These are phyloP conservation scores for Oscheius onirici DNA, from an alignment of 2,888 invertebrate species.

Conservation along the genomic window DNA sequence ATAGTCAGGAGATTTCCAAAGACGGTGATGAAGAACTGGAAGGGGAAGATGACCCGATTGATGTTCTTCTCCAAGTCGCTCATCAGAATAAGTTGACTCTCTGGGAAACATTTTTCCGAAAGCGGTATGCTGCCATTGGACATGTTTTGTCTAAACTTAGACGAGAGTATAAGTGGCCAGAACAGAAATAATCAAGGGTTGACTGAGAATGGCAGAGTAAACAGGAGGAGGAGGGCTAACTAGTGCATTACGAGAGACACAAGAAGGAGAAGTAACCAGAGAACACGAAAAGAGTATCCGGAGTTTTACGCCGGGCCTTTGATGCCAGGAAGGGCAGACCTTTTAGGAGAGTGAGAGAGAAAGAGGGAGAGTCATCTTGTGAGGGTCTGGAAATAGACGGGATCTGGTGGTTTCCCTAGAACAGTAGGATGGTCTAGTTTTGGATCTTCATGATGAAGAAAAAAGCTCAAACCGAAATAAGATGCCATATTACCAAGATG, in stretches of 20 bases:
- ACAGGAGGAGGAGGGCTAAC: background rate
- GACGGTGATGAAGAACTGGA: slow-evolving; percentile 64
- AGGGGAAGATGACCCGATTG: slow-evolving; percentile 63
- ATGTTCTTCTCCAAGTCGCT: slow-evolving; percentile 50
- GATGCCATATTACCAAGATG: too few species aligned
- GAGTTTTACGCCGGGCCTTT: background rate
- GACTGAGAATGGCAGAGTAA: background rate
- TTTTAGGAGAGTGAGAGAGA: background rate
- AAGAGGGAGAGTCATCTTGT: too few species aligned
- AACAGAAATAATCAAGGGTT: too few species aligned
- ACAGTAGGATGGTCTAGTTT: too few species aligned
- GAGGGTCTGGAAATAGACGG: too few species aligned
- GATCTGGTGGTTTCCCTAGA: too few species aligned
- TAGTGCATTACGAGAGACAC: slow-evolving; percentile 9
- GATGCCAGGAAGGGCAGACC: background rate
- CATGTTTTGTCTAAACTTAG: background rate
- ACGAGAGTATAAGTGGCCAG: too few species aligned
- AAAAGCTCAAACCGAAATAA: too few species aligned
- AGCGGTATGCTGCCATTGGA: slow-evolving; percentile 29
- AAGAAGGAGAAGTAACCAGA: background rate
- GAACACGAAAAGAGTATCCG: slow-evolving; percentile 14
- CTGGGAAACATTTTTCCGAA: slow-evolving; percentile 45
- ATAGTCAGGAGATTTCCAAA: slow-evolving; percentile 66
- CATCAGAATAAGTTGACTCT: slow-evolving; percentile 40
- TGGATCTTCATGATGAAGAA: too few species aligned